phyloP scores from a whole-genome alignment of 2,113 vertebrate species.

The Vombatus ursinus region DNA sequence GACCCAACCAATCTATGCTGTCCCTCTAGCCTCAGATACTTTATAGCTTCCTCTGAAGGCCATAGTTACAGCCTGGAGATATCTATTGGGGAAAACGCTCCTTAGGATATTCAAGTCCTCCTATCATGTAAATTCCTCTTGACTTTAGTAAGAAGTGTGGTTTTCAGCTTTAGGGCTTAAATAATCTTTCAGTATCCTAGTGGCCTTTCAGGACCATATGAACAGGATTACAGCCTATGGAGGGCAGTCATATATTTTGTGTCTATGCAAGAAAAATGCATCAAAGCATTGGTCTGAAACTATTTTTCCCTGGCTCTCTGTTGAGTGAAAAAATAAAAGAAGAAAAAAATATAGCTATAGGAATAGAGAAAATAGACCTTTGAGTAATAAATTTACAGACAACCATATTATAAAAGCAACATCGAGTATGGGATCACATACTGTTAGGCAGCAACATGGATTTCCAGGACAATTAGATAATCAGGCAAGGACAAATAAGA shows the following conservation, averaged over 20 bases:
- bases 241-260: slow-evolving; percentile 40
- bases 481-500: neutral
- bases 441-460: neutral
- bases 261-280: slow-evolving; percentile 38
- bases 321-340: slow-evolving; percentile 29
- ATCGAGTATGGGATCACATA: neutral
- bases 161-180: slow-evolving; percentile 50
- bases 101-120: slow-evolving; percentile 43
- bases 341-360: neutral
- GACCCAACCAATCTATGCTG: neutral
- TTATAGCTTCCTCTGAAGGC: slow-evolving; percentile 17
- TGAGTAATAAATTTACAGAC: slow-evolving; percentile 4
- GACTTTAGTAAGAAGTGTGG: slow-evolving; percentile 43
- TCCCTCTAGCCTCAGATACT: neutral
- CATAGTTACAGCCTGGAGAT: slow-evolving; percentile 41
- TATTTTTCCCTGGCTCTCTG: slow-evolving; percentile 38
- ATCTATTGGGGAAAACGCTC: slow-evolving; percentile 32
- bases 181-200: slow-evolving; percentile 28
- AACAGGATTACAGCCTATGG: slow-evolving; percentile 1
- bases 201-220: slow-evolving; percentile 29
- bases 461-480: neutral
- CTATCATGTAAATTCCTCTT: slow-evolving; percentile 2
- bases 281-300: slow-evolving; percentile 10
- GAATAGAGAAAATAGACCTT: slow-evolving; percentile 1
- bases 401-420: slow-evolving; percentile 18